phyloP scores from a whole-genome alignment of 2,113 vertebrate genomes.

The Willisornis vidua region DNA sequence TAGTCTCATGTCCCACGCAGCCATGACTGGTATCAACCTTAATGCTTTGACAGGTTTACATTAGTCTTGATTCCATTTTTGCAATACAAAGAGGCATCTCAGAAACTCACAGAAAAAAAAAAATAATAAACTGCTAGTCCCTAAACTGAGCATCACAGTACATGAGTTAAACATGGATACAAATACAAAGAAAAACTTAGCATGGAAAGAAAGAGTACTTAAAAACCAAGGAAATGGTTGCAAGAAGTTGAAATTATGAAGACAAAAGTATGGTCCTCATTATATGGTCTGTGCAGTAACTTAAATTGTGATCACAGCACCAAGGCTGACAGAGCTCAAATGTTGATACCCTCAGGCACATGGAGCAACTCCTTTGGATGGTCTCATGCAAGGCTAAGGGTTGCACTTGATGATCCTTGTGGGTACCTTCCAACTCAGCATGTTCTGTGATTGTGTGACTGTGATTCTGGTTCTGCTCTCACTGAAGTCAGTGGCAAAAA shows the following conservation, averaged over 20 bases:
- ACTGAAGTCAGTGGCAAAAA: background rate
- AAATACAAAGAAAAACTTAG: background rate
- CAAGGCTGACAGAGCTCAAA: background rate
- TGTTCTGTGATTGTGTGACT: background rate
- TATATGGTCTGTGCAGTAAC: background rate
- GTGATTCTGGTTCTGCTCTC: background rate
- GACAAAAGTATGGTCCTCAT: background rate
- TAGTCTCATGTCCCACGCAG: background rate
- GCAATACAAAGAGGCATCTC: background rate
- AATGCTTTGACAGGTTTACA: background rate
- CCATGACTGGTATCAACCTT: background rate
- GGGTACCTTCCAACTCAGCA: background rate
- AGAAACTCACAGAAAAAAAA: background rate
- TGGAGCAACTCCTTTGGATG: background rate
- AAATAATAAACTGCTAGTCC: background rate
- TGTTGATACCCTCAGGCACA: background rate
- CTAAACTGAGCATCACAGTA: background rate
- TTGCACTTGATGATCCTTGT: background rate
- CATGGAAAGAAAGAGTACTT: background rate
- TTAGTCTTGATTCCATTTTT: background rate
- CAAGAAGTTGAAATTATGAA: background rate
- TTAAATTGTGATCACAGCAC: background rate
- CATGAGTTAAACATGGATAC: background rate
- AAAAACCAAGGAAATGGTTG: background rate
- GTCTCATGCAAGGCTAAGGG: background rate